Conservation (phyloP, 2,797 vertebrate species). For the Lutjanus campechanus region DNA sequence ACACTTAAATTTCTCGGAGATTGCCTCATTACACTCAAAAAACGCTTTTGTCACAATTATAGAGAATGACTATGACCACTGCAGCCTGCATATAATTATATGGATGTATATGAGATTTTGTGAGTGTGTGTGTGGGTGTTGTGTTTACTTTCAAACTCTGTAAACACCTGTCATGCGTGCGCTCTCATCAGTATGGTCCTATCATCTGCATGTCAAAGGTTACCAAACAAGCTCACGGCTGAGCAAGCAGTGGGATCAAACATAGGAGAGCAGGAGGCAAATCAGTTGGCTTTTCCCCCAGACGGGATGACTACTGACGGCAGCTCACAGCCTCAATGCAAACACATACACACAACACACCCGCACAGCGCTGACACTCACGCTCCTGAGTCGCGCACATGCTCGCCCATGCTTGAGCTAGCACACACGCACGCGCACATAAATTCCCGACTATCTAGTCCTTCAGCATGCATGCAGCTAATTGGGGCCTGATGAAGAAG, state of each 20-base stretch:
- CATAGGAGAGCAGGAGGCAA: conserved; percentile 65
- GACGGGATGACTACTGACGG: conserved; percentile 66
- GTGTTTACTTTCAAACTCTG: conserved; percentile 44
- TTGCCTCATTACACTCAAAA: too few species aligned
- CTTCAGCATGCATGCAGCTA: conserved; percentile 54
- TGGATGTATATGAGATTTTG: conserved; percentile 3
- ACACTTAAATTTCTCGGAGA: too few species aligned
- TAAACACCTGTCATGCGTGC: conserved; percentile 57
- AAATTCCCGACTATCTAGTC: conserved; percentile 24
- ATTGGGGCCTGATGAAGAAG: conserved; percentile 69
- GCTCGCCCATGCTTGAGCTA: background rate
- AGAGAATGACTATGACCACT: background rate
- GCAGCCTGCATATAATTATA: conserved; percentile 33
- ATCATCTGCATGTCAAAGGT: conserved; percentile 72
- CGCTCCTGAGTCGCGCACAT: background rate
- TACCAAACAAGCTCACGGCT: conserved; percentile 71
- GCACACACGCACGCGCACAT: conserved; percentile 1
- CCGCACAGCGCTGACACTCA: conserved; percentile 18
- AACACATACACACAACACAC: conserved; percentile 34
- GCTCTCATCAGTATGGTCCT: conserved; percentile 49
- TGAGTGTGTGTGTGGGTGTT: background rate
- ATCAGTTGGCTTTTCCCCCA: conserved; percentile 66
- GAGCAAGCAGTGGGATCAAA: conserved; percentile 73
- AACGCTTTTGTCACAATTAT: too few species aligned
- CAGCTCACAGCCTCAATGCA: conserved; percentile 53